Conservation (phyloP, 2,888 invertebrate species). For the Macrophya alboannulata region DNA sequence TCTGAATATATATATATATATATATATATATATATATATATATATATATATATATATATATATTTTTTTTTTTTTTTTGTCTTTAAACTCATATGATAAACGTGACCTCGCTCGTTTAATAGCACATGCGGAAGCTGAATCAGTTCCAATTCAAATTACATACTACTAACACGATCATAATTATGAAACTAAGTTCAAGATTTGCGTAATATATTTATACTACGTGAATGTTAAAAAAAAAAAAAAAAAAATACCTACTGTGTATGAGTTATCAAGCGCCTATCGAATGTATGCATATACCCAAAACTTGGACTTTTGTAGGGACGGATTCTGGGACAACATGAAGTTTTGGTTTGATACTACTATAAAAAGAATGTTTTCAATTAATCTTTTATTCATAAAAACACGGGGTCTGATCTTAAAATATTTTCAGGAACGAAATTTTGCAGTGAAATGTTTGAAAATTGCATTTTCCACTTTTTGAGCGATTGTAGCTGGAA, state of each 20-base stretch:
- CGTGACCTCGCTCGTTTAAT: constrained; percentile 30
- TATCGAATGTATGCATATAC: background rate
- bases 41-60: too few species aligned
- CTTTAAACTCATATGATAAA: constrained; percentile 15
- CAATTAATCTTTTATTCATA: background rate
- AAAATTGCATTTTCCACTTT: background rate
- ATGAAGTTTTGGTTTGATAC: too few species aligned
- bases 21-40: too few species aligned
- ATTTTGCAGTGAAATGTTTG: too few species aligned
- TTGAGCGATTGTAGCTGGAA: too few species aligned
- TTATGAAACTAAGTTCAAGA: background rate
- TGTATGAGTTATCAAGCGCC: background rate
- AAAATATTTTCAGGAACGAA: too few species aligned
- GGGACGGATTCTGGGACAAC: too few species aligned
- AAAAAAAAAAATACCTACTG: background rate
- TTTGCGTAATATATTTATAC: background rate
- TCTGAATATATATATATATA: too few species aligned
- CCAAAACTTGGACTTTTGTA: background rate
- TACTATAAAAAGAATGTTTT: too few species aligned
- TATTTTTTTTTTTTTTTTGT: too few species aligned
- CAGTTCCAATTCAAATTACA: background rate
- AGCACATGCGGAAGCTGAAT: constrained; percentile 38
- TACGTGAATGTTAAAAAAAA: background rate
- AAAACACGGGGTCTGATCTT: background rate
- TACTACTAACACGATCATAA: constrained; percentile 3